Evolutionary conservation across 2,113 vertebrate genomes (phyloP).

Genomic region (Epinephelus moara): DNA sequence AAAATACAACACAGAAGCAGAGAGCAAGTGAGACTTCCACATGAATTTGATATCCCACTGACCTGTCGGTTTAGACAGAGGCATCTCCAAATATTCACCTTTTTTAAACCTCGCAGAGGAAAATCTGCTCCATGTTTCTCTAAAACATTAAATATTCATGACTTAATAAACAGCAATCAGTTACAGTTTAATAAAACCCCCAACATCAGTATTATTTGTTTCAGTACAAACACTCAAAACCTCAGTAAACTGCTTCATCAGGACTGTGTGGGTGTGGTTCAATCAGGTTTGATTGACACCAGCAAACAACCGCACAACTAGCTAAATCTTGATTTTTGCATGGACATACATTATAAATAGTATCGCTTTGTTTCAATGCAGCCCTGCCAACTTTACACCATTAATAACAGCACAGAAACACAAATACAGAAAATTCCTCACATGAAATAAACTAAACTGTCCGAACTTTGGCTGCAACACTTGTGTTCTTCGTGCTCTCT

Average conservation of each 20-base stretch:
- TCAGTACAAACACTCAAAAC: not conserved
- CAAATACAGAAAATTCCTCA: not conserved
- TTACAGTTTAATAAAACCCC: not conserved
- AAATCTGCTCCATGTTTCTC: not conserved
- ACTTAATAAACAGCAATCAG: constrained; percentile 10
- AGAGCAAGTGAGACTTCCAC: not conserved
- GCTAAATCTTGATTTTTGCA: not conserved
- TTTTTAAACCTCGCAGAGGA: constrained; percentile 1
- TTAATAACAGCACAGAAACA: not conserved
- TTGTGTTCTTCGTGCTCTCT: not conserved
- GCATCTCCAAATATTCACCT: not conserved
- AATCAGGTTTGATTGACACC: too few species aligned
- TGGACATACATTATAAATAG: not conserved
- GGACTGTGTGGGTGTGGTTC: too few species aligned
- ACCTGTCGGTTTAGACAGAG: not conserved
- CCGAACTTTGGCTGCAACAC: too few species aligned
- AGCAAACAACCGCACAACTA: too few species aligned
- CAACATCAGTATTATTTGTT: not conserved
- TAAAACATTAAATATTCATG: constrained; percentile 11
- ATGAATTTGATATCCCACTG: not conserved
- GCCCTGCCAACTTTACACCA: not conserved
- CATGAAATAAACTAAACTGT: not conserved
- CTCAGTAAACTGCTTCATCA: not conserved
- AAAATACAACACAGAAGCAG: not conserved
- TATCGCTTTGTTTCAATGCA: not conserved